Conservation (phyloP, 2,797 vertebrate genomes). For the Cyclopterus lumpus region DNA sequence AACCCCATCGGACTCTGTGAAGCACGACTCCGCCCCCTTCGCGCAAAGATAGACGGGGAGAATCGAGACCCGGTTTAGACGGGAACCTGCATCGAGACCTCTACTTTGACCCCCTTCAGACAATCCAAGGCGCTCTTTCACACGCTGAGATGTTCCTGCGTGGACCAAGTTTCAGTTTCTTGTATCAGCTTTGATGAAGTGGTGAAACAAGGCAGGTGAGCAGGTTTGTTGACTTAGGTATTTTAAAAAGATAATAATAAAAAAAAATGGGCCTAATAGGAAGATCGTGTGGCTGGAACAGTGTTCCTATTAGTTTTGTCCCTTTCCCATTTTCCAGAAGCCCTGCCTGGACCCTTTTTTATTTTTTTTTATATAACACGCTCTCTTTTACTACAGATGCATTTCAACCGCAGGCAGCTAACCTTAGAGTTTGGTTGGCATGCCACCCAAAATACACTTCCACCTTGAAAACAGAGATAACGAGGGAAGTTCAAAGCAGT, state of each 20-base stretch:
- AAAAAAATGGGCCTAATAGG: neutral
- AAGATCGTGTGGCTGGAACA: neutral
- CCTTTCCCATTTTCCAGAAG: neutral
- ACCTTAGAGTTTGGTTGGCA: neutral
- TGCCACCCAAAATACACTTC: neutral
- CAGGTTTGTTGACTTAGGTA: neutral
- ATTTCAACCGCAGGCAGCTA: neutral
- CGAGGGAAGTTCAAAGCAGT: too few relatives aligned
- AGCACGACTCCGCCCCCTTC: too few relatives aligned
- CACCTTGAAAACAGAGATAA: too few relatives aligned
- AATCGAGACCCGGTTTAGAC: too few relatives aligned
- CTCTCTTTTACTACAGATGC: neutral
- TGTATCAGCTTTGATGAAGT: constrained; percentile 11
- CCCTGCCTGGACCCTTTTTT: neutral
- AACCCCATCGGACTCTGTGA: too few relatives aligned
- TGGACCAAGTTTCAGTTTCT: too few relatives aligned
- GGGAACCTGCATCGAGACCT: too few relatives aligned
- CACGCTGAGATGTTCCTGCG: too few relatives aligned
- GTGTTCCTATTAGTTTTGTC: neutral
- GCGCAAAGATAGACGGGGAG: too few relatives aligned
- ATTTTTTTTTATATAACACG: too few relatives aligned
- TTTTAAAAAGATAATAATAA: neutral
- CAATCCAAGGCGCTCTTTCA: neutral
- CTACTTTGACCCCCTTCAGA: neutral
- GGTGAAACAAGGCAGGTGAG: constrained; percentile 13